Evolutionary conservation across 64 coral and sea anemone species (phyloP), one percentile per base, ranked within the genome.

Genomic region (Actinia tenebrosa): DNA sequence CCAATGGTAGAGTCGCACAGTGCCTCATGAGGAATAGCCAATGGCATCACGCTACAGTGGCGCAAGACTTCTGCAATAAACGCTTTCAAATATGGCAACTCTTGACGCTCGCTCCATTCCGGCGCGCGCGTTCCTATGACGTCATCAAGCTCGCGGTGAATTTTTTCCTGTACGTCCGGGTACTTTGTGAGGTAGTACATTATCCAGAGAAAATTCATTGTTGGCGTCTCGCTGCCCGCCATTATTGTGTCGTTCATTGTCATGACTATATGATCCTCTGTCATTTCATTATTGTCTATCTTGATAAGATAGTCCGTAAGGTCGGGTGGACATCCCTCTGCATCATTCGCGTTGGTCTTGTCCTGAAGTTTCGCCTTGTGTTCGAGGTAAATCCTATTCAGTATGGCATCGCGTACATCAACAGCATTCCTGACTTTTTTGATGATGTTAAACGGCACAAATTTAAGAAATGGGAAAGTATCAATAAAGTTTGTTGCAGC

Each of bases 41-140:
- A 60, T 8, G 94, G 87, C 45, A 52, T 71, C 19, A 81, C 61
- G 66, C 87, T 82, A 5, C 88, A 52, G n/a, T 92, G 19, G 18
- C 94, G 94, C 3, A 90, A 44, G 3, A 92, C 89, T 64, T 97
- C 94, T 4, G 45, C 20, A 56, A 97, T 77, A 45, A 92, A 86
- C 47, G 91, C 94, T 30, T 93, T 69, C 50, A 97, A 85, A 86
- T 88, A 93, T 50, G 89, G 91, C 44, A 93, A 25, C 30, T 88
- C 80, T 44, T 84, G 78, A 58, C 89, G 84, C 60, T 91, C 89
- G 16, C 64, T 80, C 84, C 88, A 87, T 79, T 22, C 6, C 16
- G 84, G 84, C 10, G 44, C 15, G 6, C 91, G 89, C 43, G 68
- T 63, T 13, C n/a, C 83, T 11, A 92, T 23, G 27, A 93, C 88